These are phyloP conservation scores for Gonioctena quinquepunctata DNA, from an alignment of 1,140 invertebrate species.

Conservation along the genomic window DNA sequence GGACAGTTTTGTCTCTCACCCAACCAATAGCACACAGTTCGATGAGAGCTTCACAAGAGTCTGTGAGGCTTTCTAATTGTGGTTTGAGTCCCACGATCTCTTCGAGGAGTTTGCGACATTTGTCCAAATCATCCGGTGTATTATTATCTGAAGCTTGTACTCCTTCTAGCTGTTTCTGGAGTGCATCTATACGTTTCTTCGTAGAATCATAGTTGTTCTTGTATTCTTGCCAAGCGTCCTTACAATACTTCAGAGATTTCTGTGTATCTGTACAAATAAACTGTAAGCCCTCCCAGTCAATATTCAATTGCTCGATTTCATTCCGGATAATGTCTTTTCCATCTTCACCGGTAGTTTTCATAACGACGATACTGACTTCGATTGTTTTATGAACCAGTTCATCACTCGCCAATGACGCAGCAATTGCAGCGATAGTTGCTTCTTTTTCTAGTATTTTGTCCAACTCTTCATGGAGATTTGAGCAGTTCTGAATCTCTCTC, in stretches of 20 bases:
- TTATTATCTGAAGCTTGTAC: conserved; percentile 78
- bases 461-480: conserved; percentile 82
- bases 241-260: conserved; percentile 76
- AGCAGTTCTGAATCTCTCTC: conserved; percentile 82
- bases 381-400: conserved; percentile 73
- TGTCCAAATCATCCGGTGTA: conserved; percentile 76
- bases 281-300: conserved; percentile 86
- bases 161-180: conserved; percentile 67
- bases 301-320: conserved; percentile 82
- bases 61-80: conserved; percentile 80
- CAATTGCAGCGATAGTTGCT: conserved; percentile 71
- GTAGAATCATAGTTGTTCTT: conserved; percentile 75
- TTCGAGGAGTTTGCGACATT: conserved; percentile 73
- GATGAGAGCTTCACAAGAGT: conserved; percentile 84
- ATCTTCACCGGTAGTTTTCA: conserved; percentile 80
- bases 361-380: conserved; percentile 76
- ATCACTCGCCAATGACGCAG: conserved; percentile 70
- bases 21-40: conserved; percentile 80
- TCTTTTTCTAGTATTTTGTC: conserved; percentile 74
- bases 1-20: conserved; percentile 84
- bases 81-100: conserved; percentile 79
- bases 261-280: conserved; percentile 79
- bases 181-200: conserved; percentile 78
- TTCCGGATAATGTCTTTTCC: conserved; percentile 84
- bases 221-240: conserved; percentile 87